Base-by-base conservation (phyloP, 2,113 vertebrate genomes). In the Ramphastos sulfuratus region DNA sequence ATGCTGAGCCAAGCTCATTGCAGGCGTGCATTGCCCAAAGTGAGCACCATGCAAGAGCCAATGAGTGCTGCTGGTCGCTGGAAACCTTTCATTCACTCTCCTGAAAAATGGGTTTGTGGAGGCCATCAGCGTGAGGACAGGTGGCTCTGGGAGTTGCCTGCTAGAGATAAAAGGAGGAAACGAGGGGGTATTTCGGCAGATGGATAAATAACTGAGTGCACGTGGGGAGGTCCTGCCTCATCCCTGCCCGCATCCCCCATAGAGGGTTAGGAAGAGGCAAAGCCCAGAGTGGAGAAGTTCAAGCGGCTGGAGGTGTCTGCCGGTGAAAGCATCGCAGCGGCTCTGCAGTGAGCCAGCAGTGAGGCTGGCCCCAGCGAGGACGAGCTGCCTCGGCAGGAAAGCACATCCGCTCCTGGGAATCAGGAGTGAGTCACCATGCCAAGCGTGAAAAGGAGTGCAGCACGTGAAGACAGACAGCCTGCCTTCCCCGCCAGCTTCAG, bases 241-340 rank as follows among this genome's bases (percentile, higher is more conserved):
- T 35, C 31, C 27, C 79, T 59, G 30, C 20, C 9, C 27, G 28
- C 21, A 14, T 52, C 4, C 4, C 35, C 16, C 7, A 1, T 3
- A 48, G 25, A 42, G 0, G 0, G 18, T 0, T 24, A 19, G 30
- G 75, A 82, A 79, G 39, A 33, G 25, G 7, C 0, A 1, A 81
- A 90, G 33, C 33, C 37, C 8, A 7, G 6, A 0, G 0, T 23
- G 44, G 28, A 50, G 60, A 77, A 66, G 75, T 30, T 59, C 70
- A 75, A 81, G 77, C 54, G 67, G 72, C 15, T 2, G 6, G 42
- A 83, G 35, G 13, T 7, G 12, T 63, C 48, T 42, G 46, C 54
- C 71, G 37, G 35, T 28, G 44, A 60, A 75, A 84, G 54, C 33
- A 37, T 44, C 2, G 1, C n/a, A 46, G 15, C 1, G 3, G 42